phyloP scores from a whole-genome alignment of 2,888 invertebrate species.

The Tipula confusa region DNA sequence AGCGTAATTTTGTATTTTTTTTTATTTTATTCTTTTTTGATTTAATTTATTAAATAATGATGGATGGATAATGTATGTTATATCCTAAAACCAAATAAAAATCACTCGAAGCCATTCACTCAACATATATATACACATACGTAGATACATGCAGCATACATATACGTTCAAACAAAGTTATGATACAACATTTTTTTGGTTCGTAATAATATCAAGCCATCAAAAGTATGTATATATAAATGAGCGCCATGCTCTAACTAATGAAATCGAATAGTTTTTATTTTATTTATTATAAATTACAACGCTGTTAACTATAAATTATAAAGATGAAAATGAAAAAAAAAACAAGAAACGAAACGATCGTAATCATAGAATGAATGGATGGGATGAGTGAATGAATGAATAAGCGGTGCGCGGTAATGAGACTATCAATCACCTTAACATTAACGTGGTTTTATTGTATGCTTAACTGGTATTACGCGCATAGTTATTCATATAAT shows the following conservation, averaged over 20 bases:
- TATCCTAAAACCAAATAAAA: neutral
- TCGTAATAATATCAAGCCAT: neutral
- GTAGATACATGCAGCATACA: neutral
- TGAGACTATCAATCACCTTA: neutral
- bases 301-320: neutral
- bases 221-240: no score
- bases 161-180: neutral
- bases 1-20: neutral
- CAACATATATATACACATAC: neutral
- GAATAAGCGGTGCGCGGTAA: neutral
- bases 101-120: neutral
- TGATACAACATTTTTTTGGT: neutral
- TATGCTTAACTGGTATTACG: neutral
- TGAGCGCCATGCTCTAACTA: neutral
- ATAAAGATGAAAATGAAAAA: neutral
- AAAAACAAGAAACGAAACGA: no score
- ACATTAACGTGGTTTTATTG: neutral
- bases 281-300: neutral
- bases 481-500: neutral
- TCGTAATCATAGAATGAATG: neutral
- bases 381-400: neutral
- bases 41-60: slow-evolving; percentile 20
- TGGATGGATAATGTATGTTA: slow-evolving; percentile 25
- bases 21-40: neutral
- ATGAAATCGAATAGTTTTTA: neutral